Conservation (phyloP, 2,113 vertebrate species). For the Mormoops blainvillei region DNA sequence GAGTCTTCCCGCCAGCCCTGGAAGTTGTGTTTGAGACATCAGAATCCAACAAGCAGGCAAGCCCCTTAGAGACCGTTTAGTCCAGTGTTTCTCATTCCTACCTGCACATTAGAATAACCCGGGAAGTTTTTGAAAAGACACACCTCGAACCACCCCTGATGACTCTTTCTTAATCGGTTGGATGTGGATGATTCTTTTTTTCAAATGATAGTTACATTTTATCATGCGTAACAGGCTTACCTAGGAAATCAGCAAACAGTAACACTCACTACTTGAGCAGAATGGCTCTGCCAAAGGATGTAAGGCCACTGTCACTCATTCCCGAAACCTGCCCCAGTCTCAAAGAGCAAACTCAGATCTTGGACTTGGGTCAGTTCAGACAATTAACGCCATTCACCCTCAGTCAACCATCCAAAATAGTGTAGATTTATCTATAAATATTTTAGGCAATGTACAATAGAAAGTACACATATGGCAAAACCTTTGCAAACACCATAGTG, state of each 20-base stretch:
- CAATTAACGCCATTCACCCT: not conserved
- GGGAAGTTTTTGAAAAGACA: not conserved
- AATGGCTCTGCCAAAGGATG: not conserved
- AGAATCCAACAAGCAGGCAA: not conserved
- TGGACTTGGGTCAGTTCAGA: not conserved
- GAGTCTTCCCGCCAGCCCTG: too few relatives aligned
- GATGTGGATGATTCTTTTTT: not conserved
- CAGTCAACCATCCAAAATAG: not conserved
- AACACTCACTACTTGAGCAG: not conserved
- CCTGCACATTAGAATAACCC: not conserved
- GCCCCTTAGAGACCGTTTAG: not conserved
- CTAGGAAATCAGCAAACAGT: not conserved
- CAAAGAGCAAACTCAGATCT: not conserved
- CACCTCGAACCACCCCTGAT: too few relatives aligned
- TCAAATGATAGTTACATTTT: not conserved
- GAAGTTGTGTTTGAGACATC: not conserved
- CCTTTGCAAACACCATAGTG: not conserved
- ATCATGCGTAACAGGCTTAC: not conserved
- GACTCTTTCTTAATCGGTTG: too few relatives aligned
- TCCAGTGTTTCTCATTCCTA: too few relatives aligned
- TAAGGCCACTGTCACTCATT: not conserved
- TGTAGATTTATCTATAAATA: not conserved
- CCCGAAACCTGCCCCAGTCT: not conserved
- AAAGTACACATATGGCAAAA: not conserved
- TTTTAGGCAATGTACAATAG: not conserved